These are phyloP conservation scores for Ditylenchus dipsaci DNA, from an alignment of 1,140 invertebrate genomes.

Conservation along the genomic window DNA sequence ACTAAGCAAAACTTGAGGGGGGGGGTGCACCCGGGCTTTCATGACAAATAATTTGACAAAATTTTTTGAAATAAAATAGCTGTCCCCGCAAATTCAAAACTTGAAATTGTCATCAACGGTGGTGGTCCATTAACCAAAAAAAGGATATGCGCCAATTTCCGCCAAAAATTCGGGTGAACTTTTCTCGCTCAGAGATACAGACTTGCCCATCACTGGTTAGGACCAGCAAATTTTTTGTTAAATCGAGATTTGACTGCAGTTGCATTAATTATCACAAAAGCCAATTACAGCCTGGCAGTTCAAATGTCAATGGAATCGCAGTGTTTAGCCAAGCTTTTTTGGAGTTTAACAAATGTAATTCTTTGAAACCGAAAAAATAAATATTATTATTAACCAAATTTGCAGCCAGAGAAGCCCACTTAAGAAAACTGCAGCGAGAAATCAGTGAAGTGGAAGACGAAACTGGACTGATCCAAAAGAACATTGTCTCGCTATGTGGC, in stretches of 20 bases:
- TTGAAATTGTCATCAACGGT: too few relatives aligned
- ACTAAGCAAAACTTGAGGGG: too few relatives aligned
- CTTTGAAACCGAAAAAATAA: neutral
- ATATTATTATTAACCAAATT: neutral
- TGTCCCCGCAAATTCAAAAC: too few relatives aligned
- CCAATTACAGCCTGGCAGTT: neutral
- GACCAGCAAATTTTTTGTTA: slow-evolving; percentile 1
- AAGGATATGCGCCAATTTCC: too few relatives aligned
- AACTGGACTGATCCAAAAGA: slow-evolving; percentile 1
- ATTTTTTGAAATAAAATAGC: too few relatives aligned
- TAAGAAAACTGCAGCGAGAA: slow-evolving; percentile 13
- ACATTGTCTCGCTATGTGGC: neutral
- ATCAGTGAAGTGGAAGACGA: slow-evolving; percentile 7
- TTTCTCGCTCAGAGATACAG: too few relatives aligned
- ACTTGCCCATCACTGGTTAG: too few relatives aligned
- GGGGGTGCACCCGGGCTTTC: too few relatives aligned
- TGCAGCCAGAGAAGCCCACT: slow-evolving; percentile 8
- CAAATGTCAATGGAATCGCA: slow-evolving; percentile 1
- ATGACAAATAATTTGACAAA: too few relatives aligned
- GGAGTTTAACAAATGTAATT: slow-evolving; percentile 11
- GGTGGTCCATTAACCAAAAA: too few relatives aligned
- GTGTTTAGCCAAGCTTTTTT: slow-evolving; percentile 11
- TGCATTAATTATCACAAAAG: neutral
- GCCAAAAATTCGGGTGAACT: too few relatives aligned
- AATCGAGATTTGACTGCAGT: neutral